Base-by-base conservation (phyloP, 2,888 invertebrate species). In the Ennomos fuscantarius region DNA sequence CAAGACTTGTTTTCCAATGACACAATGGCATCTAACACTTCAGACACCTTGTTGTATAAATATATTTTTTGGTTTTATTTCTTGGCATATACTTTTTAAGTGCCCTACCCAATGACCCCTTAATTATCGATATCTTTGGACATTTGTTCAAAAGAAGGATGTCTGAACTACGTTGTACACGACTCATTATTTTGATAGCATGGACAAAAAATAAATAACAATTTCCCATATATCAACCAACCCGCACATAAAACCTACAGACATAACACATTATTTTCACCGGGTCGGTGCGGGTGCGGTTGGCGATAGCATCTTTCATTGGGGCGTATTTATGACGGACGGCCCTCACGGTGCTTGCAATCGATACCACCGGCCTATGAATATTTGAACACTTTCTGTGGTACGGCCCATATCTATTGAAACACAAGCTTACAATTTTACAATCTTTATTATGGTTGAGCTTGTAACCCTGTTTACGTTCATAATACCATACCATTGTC, bases 241-340 rank as follows among this genome's bases (percentile, higher is more conserved):
- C 9, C 41, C 34, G 37, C 15, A 6, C n/a, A 41, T 43, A 46
- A 52, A 46, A 15, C 12, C 36, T 46, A 24, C 13, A 13, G 35
- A 32, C 44, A 58, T 52, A 64, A 58, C 50, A 55, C 74, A 79
- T 78, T 82, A 78, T 78, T 79, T 83, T 76, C 72, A 73, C 69
- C 74, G 41, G 74, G 71, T 76, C 77, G 76, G 70, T 73, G 74
- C 83, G 85, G 88, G 88, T 70, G 84, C 74, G 82, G 82, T 76
- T 39, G 73, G 75, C 77, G 91, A 91, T 91, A 91, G 66, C 82
- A 91, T 91, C 91, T 89, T 86, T 81, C 76, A 79, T 68, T 81
- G 78, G 87, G 88, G 87, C 72, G 81, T 83, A 79, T 81, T 76
- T 82, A 80, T 78, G 72, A 74, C 78, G 72, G 65, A 63, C 65